Conservation (phyloP, 2,888 invertebrate species). For the Mythimna ferrago region DNA sequence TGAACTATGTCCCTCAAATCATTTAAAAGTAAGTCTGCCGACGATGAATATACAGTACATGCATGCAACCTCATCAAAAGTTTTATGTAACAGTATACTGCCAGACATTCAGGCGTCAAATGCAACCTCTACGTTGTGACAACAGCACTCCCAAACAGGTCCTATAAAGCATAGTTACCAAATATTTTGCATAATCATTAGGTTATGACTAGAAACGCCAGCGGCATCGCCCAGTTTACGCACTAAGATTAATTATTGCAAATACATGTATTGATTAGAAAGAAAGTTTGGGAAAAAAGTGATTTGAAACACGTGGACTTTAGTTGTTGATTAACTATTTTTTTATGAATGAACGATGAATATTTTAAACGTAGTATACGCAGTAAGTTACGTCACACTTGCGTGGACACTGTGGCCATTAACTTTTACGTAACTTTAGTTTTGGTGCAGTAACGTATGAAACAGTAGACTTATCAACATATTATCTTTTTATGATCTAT, state of each 20-base stretch:
- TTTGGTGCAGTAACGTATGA: background rate
- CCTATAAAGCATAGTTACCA: constrained; percentile 46
- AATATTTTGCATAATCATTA: constrained; percentile 44
- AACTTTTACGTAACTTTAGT: constrained; percentile 24
- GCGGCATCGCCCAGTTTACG: constrained; percentile 35
- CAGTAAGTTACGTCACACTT: constrained; percentile 24
- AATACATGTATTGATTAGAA: constrained; percentile 55
- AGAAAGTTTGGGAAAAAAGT: constrained; percentile 60
- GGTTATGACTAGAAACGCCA: constrained; percentile 35
- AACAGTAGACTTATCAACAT: no score
- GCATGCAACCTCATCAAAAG: constrained; percentile 10
- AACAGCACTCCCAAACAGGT: constrained; percentile 52
- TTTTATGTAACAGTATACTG: constrained; percentile 33
- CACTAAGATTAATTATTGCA: constrained; percentile 51
- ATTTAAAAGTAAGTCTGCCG: constrained; percentile 1
- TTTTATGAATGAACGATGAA: constrained; percentile 47
- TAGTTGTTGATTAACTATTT: background rate
- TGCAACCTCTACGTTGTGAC: constrained; percentile 13
- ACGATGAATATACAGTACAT: background rate
- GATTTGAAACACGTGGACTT: constrained; percentile 44
- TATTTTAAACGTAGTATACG: constrained; percentile 22
- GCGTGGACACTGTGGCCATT: background rate
- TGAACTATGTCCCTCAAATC: constrained; percentile 7
- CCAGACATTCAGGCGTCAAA: constrained; percentile 60
- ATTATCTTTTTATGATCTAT: no score